phyloP scores from a whole-genome alignment of 2,888 invertebrate species.

The Cantharis flavilabris region DNA sequence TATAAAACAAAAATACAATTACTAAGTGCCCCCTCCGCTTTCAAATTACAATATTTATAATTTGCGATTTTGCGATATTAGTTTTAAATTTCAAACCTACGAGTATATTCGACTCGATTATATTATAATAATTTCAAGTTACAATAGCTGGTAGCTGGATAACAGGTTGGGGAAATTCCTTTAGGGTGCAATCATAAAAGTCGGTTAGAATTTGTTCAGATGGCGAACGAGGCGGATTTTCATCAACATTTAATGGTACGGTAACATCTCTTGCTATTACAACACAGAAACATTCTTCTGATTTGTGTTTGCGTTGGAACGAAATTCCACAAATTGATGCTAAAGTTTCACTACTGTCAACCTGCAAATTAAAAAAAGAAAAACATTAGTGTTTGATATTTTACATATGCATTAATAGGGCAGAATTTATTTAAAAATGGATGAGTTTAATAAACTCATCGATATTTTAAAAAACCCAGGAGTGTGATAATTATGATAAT shows the following conservation, averaged over 20 bases:
- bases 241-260: slow-evolving; percentile 56
- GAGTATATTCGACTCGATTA: neutral
- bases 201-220: slow-evolving; percentile 67
- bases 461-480: neutral
- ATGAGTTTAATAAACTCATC: neutral
- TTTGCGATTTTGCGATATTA: neutral
- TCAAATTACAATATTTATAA: neutral
- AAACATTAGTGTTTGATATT: slow-evolving; percentile 11
- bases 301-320: slow-evolving; percentile 47
- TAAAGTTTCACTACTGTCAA: slow-evolving; percentile 59
- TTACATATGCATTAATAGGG: neutral
- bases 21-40: neutral
- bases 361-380: slow-evolving; percentile 57
- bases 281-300: slow-evolving; percentile 62
- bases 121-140: neutral
- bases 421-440: neutral
- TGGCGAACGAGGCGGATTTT: slow-evolving; percentile 60
- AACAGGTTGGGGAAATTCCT: slow-evolving; percentile 65
- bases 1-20: neutral
- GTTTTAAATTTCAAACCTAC: neutral
- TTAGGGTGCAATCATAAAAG: slow-evolving; percentile 70
- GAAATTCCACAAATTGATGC: slow-evolving; percentile 59
- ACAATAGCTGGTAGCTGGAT: slow-evolving; percentile 62
- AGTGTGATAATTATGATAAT: slow-evolving; percentile 34
- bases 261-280: slow-evolving; percentile 57